These are phyloP conservation scores for Paradoxurus hermaphroditus DNA, from an alignment of 2,113 vertebrate species.

Conservation along the genomic window DNA sequence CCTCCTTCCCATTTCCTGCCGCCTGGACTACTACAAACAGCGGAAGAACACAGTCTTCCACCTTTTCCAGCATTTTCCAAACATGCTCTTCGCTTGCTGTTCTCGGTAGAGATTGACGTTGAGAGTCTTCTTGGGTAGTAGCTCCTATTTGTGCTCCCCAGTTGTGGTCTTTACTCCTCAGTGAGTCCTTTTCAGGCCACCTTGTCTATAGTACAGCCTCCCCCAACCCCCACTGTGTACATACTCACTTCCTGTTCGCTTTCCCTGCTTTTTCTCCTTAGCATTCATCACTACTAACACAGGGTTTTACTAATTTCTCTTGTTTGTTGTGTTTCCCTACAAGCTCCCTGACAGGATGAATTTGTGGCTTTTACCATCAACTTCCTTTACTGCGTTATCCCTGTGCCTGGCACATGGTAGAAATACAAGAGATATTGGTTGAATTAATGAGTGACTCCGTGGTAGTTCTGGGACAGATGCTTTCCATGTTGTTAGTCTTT, in stretches of 20 bases:
- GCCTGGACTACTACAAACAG: neutral
- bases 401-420: neutral
- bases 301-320: neutral
- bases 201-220: neutral
- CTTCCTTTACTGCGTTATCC: neutral
- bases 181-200: neutral
- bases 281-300: neutral
- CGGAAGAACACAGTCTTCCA: neutral
- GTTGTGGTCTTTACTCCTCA: neutral
- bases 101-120: neutral
- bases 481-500: neutral
- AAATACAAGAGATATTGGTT: neutral
- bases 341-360: neutral
- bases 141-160: neutral
- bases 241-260: neutral
- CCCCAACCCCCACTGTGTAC: neutral
- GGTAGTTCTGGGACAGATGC: neutral
- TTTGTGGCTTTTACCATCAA: neutral
- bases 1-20: neutral
- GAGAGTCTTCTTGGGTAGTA: neutral
- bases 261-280: neutral
- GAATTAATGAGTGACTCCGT: neutral
- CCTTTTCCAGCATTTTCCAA: neutral
- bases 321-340: neutral
- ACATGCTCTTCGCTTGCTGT: neutral